Evolutionary conservation across 2,113 vertebrate genomes (phyloP), one percentile per base, ranked within the genome.

Genomic region (Agapornis roseicollis): DNA sequence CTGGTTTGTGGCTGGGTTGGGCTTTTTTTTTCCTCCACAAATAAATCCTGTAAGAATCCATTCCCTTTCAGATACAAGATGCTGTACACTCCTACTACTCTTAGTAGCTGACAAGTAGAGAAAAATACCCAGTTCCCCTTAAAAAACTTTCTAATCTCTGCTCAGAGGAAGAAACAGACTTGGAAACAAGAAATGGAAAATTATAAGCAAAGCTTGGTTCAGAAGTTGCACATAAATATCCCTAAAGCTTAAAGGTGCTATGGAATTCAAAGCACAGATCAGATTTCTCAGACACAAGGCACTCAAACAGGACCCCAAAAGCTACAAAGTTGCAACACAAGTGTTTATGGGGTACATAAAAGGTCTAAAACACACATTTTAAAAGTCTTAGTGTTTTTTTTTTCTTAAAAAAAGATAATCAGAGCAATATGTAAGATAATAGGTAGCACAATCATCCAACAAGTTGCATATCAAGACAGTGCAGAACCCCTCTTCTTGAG

Each of bases 331-430:
- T 83, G 28, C 29, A 94, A 88, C 19, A 53, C 14, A 77, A 90
- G 49, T 35, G 85, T 65, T 91, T 83, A 85, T 10, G 4, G 24
- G 20, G 9, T 20, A 29, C 2, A 7, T 2, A 77, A 69, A 88
- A 15, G 11, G 23, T 20, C 52, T 1, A 2, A 24, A 84, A 66
- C 9, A 25, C 0, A 0, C 7, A 76, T 18, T 88, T 77, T 18
- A 27, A 18, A 74, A 41, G 24, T 33, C 37, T 50, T 39, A 10
- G 9, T n/a, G n/a, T n/a, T n/a, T n/a, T n/a, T n/a, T n/a, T n/a
- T n/a, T n/a, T n/a, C n/a, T n/a, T n/a, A n/a, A 16, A 7, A 16
- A 18, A n/a, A 58, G 2, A 33, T 7, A 60, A 18, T 5, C 13
- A 61, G 6, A 52, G 8, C 17, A 73, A 28, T 33, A 76, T 31